Percentiles rank a stretch among this genome's conserved stretches.
Evolutionary conservation across 1,140 invertebrate genomes (phyloP).

Genomic region (Trissolcus basalis): DNA sequence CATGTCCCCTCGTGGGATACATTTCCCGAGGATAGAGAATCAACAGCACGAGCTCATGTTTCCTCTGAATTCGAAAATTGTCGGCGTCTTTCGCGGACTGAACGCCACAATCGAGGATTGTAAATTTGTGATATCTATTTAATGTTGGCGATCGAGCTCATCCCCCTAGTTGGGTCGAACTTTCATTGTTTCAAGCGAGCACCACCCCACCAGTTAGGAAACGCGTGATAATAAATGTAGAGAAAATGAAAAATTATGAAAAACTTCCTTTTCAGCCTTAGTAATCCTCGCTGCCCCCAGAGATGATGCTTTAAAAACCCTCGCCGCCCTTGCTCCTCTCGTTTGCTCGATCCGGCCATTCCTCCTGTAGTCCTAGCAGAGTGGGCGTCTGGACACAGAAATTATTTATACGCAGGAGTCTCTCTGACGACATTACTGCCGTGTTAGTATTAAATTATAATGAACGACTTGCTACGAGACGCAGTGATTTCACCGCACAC

Average conservation of each 20-base stretch:
- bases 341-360: conserved; percentile 49
- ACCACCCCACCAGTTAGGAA: conserved; percentile 72
- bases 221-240: conserved; percentile 77
- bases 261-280: conserved; percentile 77
- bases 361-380: conserved; percentile 67
- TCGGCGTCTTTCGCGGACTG: conserved; percentile 27
- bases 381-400: conserved; percentile 74
- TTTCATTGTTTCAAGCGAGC: conserved; percentile 72
- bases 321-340: conserved; percentile 25
- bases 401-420: conserved; percentile 77
- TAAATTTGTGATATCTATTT: conserved; percentile 56
- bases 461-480: conserved; percentile 74
- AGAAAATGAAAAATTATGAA: conserved; percentile 78
- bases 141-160: conserved; percentile 39
- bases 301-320: conserved; percentile 75
- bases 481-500: conserved; percentile 65
- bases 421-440: conserved; percentile 76
- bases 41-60: conserved; percentile 34
- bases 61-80: conserved; percentile 36
- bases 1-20: conserved; percentile 22
- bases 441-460: conserved; percentile 78
- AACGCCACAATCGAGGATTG: conserved; percentile 23
- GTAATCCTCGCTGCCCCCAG: conserved; percentile 75
- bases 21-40: conserved; percentile 10
- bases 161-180: conserved; percentile 51